These are phyloP conservation scores for Agrilus mali DNA, from an alignment of 2,888 invertebrate genomes.

Conservation along the genomic window DNA sequence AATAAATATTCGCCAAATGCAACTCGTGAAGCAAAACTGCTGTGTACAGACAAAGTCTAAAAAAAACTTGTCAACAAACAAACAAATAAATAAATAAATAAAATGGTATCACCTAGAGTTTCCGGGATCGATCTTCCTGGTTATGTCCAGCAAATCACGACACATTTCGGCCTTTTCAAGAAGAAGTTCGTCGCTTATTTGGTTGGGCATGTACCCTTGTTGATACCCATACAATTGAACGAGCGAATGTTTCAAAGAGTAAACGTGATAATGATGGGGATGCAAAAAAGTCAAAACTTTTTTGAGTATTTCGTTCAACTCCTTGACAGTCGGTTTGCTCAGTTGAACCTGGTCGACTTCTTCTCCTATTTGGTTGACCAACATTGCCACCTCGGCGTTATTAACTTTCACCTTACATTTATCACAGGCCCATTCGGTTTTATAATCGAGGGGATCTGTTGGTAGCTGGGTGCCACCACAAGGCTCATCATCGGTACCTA, in stretches of 20 bases:
- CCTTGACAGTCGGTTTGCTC: constrained; percentile 45
- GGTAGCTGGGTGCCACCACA: constrained; percentile 54
- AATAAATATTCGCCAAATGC: constrained; percentile 42
- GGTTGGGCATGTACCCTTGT: constrained; percentile 40
- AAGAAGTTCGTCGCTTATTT: constrained; percentile 45
- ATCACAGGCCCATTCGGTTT: constrained; percentile 66
- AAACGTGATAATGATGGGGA: constrained; percentile 73
- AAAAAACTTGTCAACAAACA: constrained; percentile 9
- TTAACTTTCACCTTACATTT: constrained; percentile 53
- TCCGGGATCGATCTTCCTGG: constrained; percentile 57
- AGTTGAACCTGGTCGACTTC: constrained; percentile 58
- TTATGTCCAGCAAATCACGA: constrained; percentile 48
- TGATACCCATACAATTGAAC: constrained; percentile 69
- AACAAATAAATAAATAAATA: background rate
- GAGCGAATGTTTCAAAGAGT: constrained; percentile 68
- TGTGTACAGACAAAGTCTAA: constrained; percentile 54
- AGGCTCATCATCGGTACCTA: constrained; percentile 32
- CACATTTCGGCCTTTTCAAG: constrained; percentile 56
- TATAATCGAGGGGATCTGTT: constrained; percentile 53
- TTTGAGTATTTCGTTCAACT: constrained; percentile 50
- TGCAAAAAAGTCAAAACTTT: constrained; percentile 66
- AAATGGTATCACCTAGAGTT: constrained; percentile 40
- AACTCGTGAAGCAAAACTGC: constrained; percentile 69
- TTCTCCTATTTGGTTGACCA: constrained; percentile 60
- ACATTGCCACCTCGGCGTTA: constrained; percentile 50